Base-by-base conservation (phyloP, 2,113 vertebrate genomes). In the Dipodomys merriami region DNA sequence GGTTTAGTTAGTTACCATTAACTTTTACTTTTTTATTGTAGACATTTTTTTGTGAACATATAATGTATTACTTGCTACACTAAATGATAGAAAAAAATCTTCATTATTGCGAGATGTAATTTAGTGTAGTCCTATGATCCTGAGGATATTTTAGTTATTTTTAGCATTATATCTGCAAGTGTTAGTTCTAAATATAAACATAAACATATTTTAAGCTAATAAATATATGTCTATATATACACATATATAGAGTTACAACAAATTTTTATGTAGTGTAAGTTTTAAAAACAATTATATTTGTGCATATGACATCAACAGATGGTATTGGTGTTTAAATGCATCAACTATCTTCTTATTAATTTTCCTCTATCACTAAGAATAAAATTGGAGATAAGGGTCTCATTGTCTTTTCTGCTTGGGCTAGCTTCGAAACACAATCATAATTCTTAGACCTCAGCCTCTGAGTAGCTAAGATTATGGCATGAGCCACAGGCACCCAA, bases 331-430 rank as follows among this genome's bases (percentile, higher is more conserved):
- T 57, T 57, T 57, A 57, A 57, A 57, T 57, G 83, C 5, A 44
- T 19, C 30, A 91, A 95, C 90, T 39, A 77, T 35, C 11, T 77
- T 84, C 19, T 13, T 33, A 69, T 81, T 86, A 81, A 68, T 83
- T 93, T 90, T 44, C 39, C 19, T 83, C 27, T 30, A 3, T 79
- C 27, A 29, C n/a, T 72, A 5, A 91, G 29, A 95, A 81, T 44
- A 91, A 80, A 81, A 44, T 57, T 57, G 53, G 53, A 57, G 53
- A 57, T 18, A 57, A 57, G 16, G 15, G 53, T 57, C 13, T 57
- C 12, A 57, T 57, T 4, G 53, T 16, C 12, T 53, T 57, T 57
- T 57, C 53, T 57, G 53, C 53, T 16, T 57, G 53, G 15, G 53
- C 53, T 57, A 13, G 53, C 53, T 57, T 57, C 53, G 0, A 57